These are phyloP conservation scores for Monodelphis domestica DNA, from an alignment of 2,797 vertebrate genomes.

Conservation along the genomic window DNA sequence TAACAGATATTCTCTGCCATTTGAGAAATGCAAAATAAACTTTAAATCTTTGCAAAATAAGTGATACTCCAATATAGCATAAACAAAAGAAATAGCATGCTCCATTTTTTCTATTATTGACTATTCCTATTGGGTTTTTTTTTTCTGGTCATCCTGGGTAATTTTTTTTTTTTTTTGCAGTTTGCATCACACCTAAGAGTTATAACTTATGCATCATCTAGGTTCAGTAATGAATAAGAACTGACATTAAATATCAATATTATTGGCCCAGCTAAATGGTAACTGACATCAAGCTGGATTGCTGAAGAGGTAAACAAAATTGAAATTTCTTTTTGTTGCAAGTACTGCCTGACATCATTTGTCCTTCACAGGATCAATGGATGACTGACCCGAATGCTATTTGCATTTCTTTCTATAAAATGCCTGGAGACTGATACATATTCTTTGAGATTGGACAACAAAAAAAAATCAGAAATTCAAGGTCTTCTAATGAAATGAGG, in stretches of 20 bases:
- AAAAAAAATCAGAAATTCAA: constrained; percentile 47
- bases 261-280: constrained; percentile 85
- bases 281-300: constrained; percentile 82
- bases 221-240: constrained; percentile 84
- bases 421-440: constrained; percentile 35
- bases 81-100: constrained; percentile 72
- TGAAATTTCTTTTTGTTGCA: constrained; percentile 79
- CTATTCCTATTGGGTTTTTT: constrained; percentile 76
- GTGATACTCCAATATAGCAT: constrained; percentile 71
- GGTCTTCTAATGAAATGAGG: constrained; percentile 40
- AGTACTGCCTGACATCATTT: constrained; percentile 84
- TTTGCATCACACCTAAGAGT: constrained; percentile 76
- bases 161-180: constrained; percentile 63
- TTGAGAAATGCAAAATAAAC: constrained; percentile 68
- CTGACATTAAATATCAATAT: constrained; percentile 86
- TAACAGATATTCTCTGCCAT: constrained; percentile 64
- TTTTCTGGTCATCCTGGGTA: background rate
- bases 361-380: constrained; percentile 82
- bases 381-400: constrained; percentile 68
- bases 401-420: constrained; percentile 68
- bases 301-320: constrained; percentile 84
- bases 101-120: constrained; percentile 64
- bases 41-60: constrained; percentile 74
- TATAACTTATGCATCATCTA: constrained; percentile 81
- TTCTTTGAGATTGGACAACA: constrained; percentile 43